phyloP scores from a whole-genome alignment of 2,797 vertebrate species.

The Sebastes iracundus region DNA sequence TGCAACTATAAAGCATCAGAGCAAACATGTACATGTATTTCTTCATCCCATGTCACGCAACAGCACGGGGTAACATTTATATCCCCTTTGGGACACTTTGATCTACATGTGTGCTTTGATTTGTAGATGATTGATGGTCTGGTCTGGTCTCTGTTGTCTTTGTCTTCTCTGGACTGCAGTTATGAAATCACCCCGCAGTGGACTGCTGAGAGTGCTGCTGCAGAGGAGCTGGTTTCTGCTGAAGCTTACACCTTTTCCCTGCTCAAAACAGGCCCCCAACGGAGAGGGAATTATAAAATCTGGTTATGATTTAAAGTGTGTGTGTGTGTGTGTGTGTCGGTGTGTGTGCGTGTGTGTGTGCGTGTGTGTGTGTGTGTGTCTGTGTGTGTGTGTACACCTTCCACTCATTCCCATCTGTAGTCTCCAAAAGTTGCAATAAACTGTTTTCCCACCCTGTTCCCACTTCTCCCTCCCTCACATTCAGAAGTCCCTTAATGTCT shows the following conservation, averaged over 20 bases:
- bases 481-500: background rate
- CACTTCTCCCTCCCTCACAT: background rate
- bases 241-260: slow-evolving; percentile 15
- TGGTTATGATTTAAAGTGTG: background rate
- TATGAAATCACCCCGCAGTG: slow-evolving; percentile 31
- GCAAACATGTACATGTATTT: background rate
- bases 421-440: slow-evolving; percentile 2
- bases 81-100: background rate
- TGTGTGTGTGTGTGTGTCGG: background rate
- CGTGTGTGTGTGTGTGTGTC: background rate
- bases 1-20: background rate
- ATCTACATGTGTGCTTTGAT: slow-evolving; percentile 16
- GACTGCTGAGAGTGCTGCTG: slow-evolving; percentile 11
- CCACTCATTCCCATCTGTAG: background rate
- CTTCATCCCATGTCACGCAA: background rate
- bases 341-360: background rate
- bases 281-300: slow-evolving; percentile 4
- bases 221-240: slow-evolving; percentile 29
- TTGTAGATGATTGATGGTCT: slow-evolving; percentile 19
- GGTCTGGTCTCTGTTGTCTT: slow-evolving; percentile 13
- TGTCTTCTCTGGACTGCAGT: slow-evolving; percentile 24
- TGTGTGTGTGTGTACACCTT: background rate
- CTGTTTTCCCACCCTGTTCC: background rate
- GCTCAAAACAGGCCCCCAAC: slow-evolving; percentile 16
- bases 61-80: background rate